Base-by-base conservation (phyloP, 2,797 vertebrate genomes). In the Strix occidentalis region DNA sequence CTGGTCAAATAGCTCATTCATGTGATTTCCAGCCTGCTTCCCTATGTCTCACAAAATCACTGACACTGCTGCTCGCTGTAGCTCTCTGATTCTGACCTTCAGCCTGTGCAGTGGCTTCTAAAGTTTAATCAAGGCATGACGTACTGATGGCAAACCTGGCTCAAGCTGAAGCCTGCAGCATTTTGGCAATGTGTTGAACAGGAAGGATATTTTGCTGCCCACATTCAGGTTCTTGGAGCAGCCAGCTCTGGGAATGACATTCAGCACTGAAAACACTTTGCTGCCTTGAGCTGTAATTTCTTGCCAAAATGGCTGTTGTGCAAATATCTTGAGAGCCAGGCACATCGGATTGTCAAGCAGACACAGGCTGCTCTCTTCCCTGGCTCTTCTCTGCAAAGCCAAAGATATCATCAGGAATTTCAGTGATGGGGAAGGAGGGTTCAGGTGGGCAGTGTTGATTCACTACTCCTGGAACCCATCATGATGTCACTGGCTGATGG, bases 21-120 rank as follows among this genome's bases (percentile, higher is more conserved):
- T 13, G 28, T 48, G 48, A 5, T n/a, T 81, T 60, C 60, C 69
- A 71, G 48, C 45, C 53, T 82, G 61, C 75, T 84, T 17, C 65
- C 29, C 20, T 16, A 3, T 0, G 1, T 25, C 72, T 71, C 76
- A 35, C 1, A 1, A 31, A 74, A 56, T 24, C 81, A 12, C 69
- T 6, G 71, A 43, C 51, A 10, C 57, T 28, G 66, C 69, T 35
- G 48, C 69, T 68, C 5, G 1, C 43, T 54, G 82, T 13, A 54
- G 75, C 71, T 45, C 74, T 50, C 61, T 16, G 37, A 17, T 19
- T n/a, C 66, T 35, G 24, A 75, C 85, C 69, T 58, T 39, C 46
- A 76, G 58, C 48, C 61, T 7, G 0, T 4, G 4, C 48, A 56
- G 48, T n/a, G 46, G 15, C 41, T 74, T 45, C 87, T 65, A 0